These are phyloP conservation scores for Campoletis sonorensis DNA, from an alignment of 1,140 invertebrate genomes.

Conservation along the genomic window DNA sequence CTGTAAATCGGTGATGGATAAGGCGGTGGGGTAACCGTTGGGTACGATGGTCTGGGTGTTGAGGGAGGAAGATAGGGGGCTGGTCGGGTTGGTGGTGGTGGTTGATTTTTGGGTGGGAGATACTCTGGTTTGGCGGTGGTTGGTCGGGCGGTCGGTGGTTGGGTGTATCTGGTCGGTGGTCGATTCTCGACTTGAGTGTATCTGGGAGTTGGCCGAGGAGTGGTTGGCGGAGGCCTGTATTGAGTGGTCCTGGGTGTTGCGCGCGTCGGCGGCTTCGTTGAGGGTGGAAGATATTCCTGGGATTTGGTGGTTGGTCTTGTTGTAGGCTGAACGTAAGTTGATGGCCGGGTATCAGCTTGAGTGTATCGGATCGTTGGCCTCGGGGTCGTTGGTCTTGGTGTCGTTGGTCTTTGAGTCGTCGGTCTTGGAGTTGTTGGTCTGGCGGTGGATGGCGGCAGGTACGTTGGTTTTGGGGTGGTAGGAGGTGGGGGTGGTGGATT, in stretches of 20 bases:
- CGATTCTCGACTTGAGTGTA: no score
- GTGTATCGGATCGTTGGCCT: neutral
- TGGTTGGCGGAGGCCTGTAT: no score
- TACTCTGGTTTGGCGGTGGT: neutral
- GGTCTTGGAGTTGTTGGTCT: neutral
- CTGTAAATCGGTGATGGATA: slow-evolving; percentile 65
- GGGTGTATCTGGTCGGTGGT: no score
- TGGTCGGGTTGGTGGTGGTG: slow-evolving; percentile 59
- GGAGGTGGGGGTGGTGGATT: neutral
- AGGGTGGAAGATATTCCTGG: slow-evolving; percentile 16
- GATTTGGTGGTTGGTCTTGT: slow-evolving; percentile 38
- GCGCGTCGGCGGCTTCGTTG: no score
- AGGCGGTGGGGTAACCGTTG: slow-evolving; percentile 63
- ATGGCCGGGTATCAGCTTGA: neutral
- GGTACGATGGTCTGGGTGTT: slow-evolving; percentile 59
- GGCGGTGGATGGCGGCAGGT: slow-evolving; percentile 8
- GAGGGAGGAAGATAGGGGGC: slow-evolving; percentile 67
- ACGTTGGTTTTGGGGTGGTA: neutral
- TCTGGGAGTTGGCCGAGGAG: no score
- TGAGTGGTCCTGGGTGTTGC: no score
- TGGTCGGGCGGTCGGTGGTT: no score
- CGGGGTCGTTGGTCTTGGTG: slow-evolving; percentile 10
- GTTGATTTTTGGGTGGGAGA: slow-evolving; percentile 37
- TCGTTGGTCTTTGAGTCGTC: slow-evolving; percentile 13
- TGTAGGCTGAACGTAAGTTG: neutral